Conservation (phyloP, 2,113 vertebrate species). For the Poecile atricapillus region DNA sequence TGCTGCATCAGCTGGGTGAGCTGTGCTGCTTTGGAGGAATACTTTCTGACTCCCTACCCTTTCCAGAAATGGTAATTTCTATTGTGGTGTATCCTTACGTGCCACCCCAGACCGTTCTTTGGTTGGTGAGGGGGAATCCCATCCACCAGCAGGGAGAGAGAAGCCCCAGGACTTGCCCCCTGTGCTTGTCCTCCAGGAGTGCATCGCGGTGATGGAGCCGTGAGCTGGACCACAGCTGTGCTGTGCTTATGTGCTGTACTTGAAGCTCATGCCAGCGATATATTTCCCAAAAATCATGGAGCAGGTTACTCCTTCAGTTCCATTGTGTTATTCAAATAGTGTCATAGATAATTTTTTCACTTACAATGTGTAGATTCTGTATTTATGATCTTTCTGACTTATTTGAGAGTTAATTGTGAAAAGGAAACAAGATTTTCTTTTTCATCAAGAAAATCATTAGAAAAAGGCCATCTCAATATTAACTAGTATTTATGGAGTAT, state of each 20-base stretch:
- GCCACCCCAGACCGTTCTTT: neutral
- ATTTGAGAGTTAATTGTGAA: neutral
- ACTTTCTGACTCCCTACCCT: neutral
- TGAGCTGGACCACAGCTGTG: neutral
- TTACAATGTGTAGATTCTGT: neutral
- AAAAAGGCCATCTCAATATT: neutral
- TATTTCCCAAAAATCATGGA: neutral
- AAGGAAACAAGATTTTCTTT: neutral
- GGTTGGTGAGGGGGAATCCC: neutral
- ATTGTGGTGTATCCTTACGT: fast-evolving
- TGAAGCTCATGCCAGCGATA: neutral
- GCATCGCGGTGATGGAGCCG: fast-evolving
- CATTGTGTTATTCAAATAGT: neutral
- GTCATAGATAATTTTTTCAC: neutral
- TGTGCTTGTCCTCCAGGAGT: neutral
- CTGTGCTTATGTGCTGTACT: fast-evolving
- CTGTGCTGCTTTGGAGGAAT: neutral
- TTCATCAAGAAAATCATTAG: neutral
- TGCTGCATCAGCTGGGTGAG: neutral
- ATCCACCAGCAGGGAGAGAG: neutral
- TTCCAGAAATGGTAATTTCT: neutral
- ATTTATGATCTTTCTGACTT: neutral
- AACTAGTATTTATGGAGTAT: neutral
- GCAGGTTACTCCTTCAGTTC: neutral
- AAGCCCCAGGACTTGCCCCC: neutral